phyloP scores from a whole-genome alignment of 2,888 invertebrate genomes.

The Gerris lacustris region DNA sequence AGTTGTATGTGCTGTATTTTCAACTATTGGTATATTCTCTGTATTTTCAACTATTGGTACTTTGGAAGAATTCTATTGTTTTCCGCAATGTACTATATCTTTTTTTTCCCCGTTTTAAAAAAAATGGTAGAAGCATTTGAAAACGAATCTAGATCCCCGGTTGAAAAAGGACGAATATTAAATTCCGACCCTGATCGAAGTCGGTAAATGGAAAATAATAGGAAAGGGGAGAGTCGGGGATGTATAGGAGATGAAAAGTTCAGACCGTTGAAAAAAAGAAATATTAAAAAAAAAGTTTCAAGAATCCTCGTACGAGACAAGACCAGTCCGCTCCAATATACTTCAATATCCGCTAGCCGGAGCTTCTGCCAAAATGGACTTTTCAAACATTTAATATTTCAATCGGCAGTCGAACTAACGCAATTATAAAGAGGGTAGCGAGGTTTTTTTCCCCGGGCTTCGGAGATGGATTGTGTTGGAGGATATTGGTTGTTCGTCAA shows the following conservation, averaged over 20 bases:
- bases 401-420: slow-evolving; percentile 1
- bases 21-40: too few species aligned
- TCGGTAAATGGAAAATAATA: neutral
- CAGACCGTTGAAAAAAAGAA: too few species aligned
- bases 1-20: too few species aligned
- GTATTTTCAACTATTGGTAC: too few species aligned
- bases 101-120: too few species aligned
- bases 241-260: neutral
- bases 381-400: slow-evolving; percentile 1
- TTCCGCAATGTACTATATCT: too few species aligned
- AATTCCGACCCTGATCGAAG: too few species aligned
- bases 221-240: neutral
- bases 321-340: neutral
- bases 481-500: neutral
- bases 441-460: neutral
- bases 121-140: too few species aligned
- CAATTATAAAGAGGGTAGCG: neutral
- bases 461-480: neutral
- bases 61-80: too few species aligned
- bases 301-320: neutral
- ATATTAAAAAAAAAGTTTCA: neutral
- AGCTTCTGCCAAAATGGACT: neutral
- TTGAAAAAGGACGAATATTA: too few species aligned
- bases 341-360: neutral
- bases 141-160: too few species aligned